Conservation (phyloP, 2,113 vertebrate species). For the Cyrtonyx montezumae region DNA sequence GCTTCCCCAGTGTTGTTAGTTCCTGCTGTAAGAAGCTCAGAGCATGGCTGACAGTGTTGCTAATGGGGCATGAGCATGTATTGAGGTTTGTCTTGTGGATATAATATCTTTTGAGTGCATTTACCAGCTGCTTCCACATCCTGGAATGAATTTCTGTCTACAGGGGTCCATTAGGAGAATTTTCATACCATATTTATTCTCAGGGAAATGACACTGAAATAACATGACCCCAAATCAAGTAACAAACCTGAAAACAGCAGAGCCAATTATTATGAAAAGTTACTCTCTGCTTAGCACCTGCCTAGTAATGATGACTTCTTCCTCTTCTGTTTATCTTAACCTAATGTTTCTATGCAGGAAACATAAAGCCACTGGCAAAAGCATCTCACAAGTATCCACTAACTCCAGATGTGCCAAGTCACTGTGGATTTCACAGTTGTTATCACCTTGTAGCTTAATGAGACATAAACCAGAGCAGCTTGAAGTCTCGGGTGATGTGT, state of each 20-base stretch:
- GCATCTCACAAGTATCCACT: background rate
- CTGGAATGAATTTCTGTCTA: background rate
- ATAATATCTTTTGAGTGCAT: background rate
- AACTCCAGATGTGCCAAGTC: background rate
- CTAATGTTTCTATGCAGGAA: background rate
- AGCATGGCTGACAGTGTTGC: background rate
- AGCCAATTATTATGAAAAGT: background rate
- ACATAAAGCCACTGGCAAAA: background rate
- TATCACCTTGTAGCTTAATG: background rate
- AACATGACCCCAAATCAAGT: background rate
- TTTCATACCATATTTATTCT: slow-evolving; percentile 12
- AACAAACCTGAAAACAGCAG: slow-evolving; percentile 2
- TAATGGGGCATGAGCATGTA: background rate
- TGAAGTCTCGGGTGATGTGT: background rate
- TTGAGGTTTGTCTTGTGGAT: background rate
- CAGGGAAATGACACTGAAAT: background rate
- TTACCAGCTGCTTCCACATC: background rate
- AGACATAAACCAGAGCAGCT: background rate
- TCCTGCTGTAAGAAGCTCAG: background rate
- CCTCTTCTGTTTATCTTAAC: slow-evolving; percentile 3
- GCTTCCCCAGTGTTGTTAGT: background rate
- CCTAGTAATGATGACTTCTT: background rate
- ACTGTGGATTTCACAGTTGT: slow-evolving; percentile 1
- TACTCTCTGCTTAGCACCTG: background rate
- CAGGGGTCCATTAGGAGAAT: slow-evolving; percentile 14